Percentiles rank a stretch among this genome's conserved stretches.
Evolutionary conservation across 2,888 invertebrate species (phyloP).

Genomic region (Chirona hameri): DNA sequence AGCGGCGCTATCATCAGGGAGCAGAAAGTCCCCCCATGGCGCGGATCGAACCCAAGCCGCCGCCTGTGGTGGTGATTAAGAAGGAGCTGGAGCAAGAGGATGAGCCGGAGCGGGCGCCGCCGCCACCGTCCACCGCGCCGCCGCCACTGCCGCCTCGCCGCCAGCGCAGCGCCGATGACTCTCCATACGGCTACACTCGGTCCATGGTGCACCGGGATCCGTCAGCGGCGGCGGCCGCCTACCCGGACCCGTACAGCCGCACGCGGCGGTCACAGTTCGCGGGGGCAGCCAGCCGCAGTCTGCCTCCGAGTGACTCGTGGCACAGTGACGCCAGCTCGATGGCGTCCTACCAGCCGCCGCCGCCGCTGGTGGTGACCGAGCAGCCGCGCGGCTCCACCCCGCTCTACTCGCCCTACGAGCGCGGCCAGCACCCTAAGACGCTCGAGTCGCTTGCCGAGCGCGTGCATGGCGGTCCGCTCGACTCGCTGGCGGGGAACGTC

Average conservation of each 20-base stretch:
- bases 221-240: constrained; percentile 51
- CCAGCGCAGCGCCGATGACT: constrained; percentile 37
- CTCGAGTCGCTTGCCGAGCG: constrained; percentile 87
- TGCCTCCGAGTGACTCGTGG: constrained; percentile 33
- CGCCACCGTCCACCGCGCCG: constrained; percentile 37
- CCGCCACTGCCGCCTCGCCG: constrained; percentile 40
- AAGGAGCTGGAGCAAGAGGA: constrained; percentile 70
- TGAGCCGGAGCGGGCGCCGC: constrained; percentile 53
- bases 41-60: constrained; percentile 55
- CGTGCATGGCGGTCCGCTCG: constrained; percentile 59
- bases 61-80: constrained; percentile 88
- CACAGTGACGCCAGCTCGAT: constrained; percentile 34
- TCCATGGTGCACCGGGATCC: constrained; percentile 1
- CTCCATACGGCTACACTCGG: constrained; percentile 36
- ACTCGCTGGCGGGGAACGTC: constrained; percentile 54
- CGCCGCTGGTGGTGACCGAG: constrained; percentile 78
- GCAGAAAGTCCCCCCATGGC: constrained; percentile 37
- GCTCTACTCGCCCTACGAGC: constrained; percentile 82
- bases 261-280: constrained; percentile 39
- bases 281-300: constrained; percentile 47
- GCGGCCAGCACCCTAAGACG: constrained; percentile 70
- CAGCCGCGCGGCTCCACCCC: constrained; percentile 71
- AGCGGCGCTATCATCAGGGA: constrained; percentile 47
- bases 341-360: constrained; percentile 56
- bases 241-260: constrained; percentile 50